Evolutionary conservation across 2,888 invertebrate species (phyloP).

Genomic region (Belgica antarctica): DNA sequence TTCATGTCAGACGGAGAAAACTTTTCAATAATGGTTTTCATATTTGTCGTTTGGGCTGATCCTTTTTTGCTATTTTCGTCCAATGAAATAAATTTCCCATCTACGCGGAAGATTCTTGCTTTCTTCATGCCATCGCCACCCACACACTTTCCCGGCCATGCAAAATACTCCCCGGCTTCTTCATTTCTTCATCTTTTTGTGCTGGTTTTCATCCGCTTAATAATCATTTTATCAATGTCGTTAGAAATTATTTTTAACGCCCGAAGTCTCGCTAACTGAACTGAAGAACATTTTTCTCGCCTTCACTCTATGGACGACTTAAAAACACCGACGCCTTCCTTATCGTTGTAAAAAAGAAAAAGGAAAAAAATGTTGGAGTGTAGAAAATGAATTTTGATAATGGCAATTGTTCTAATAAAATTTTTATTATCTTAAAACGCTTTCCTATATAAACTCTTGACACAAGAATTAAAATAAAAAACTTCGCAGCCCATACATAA

Average conservation of each 20-base stretch:
- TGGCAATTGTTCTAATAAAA: slow-evolving; percentile 14
- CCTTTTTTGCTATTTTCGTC: neutral
- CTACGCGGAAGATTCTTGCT: too few relatives aligned
- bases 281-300: slow-evolving; percentile 6
- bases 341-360: slow-evolving; percentile 16
- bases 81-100: neutral
- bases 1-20: neutral
- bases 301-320: neutral
- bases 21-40: neutral
- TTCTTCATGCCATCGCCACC: neutral
- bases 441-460: slow-evolving; percentile 10
- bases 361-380: neutral
- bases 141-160: neutral
- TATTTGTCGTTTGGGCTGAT: slow-evolving; percentile 7
- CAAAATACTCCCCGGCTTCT: neutral
- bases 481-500: neutral
- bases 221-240: slow-evolving; percentile 7
- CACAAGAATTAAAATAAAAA: neutral
- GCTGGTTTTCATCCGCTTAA: neutral
- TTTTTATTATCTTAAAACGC: slow-evolving; percentile 21
- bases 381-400: neutral
- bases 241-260: neutral
- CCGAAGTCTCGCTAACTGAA: neutral
- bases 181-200: neutral
- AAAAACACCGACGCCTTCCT: too few relatives aligned